A percentile compares a stretch with the other conserved stretches of the same genome.
These are phyloP conservation scores for Micrastur ruficollis DNA, from an alignment of 2,797 vertebrate species.

Conservation along the genomic window DNA sequence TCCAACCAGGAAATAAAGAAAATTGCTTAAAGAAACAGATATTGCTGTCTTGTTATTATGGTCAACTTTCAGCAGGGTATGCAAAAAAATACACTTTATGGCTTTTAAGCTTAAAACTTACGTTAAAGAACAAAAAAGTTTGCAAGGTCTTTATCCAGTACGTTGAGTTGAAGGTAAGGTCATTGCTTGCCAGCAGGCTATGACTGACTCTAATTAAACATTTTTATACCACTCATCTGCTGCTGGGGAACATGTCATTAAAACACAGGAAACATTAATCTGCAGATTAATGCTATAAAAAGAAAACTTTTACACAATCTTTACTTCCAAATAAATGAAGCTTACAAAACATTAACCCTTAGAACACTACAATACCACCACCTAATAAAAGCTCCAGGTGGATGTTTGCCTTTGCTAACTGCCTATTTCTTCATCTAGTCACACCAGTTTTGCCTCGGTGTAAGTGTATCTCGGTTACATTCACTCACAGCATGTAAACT, in stretches of 20 bases:
- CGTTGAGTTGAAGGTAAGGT: conserved; percentile 70
- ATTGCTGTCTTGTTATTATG: not conserved
- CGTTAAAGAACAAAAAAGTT: not conserved
- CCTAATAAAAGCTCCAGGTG: not conserved
- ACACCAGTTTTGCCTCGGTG: not conserved
- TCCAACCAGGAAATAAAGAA: not conserved
- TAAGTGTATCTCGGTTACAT: not conserved
- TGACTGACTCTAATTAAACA: conserved; percentile 68
- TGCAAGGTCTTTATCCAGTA: conserved; percentile 5
- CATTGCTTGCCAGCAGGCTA: conserved; percentile 66
- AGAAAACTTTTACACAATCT: conserved; percentile 60
- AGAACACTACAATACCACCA: not conserved
- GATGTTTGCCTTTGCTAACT: not conserved
- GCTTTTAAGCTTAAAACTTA: not conserved
- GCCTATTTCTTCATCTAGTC: not conserved
- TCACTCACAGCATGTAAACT: no score
- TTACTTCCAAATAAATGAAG: conserved; percentile 51
- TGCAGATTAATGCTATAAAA: conserved; percentile 60
- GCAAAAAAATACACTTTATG: not conserved
- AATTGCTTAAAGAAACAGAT: not conserved
- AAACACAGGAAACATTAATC: conserved; percentile 71
- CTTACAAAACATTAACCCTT: conserved; percentile 57
- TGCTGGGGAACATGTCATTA: conserved; percentile 53
- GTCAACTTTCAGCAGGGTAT: not conserved
- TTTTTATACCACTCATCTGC: conserved; percentile 66